Evolutionary conservation across 2,888 invertebrate species (phyloP).

Genomic region (Diplolepis rosae): DNA sequence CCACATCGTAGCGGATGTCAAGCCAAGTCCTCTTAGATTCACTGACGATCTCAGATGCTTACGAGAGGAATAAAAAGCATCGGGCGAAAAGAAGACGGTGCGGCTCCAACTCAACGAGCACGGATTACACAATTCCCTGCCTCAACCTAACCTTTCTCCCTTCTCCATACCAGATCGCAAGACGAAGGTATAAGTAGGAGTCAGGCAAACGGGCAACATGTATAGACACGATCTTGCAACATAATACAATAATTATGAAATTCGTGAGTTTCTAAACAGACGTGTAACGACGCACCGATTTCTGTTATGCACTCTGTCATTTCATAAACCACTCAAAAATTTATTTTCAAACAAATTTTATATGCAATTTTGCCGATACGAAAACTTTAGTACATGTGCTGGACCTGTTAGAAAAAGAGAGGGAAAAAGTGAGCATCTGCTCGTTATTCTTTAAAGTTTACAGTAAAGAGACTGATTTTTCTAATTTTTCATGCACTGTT

Average conservation of each 20-base stretch:
- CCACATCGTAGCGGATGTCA: constrained; percentile 10
- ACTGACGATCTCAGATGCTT: constrained; percentile 22
- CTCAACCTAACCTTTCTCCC: constrained; percentile 70
- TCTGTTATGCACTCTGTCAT: constrained; percentile 47
- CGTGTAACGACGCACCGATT: constrained; percentile 50
- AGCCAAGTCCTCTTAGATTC: not conserved
- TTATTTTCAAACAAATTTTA: too few relatives aligned
- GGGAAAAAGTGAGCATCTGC: not conserved
- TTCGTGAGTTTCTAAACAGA: constrained; percentile 71
- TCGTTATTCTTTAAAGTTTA: not conserved
- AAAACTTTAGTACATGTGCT: too few relatives aligned
- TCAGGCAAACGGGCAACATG: constrained; percentile 46
- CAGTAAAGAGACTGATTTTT: not conserved
- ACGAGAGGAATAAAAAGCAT: constrained; percentile 48
- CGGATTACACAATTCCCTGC: constrained; percentile 69
- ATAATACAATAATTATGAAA: constrained; percentile 73
- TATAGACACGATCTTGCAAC: constrained; percentile 64
- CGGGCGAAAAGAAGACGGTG: constrained; percentile 47
- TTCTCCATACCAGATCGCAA: constrained; percentile 37
- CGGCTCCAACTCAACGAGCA: constrained; percentile 57
- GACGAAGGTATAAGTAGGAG: constrained; percentile 40
- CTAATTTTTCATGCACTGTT: not conserved
- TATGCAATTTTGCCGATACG: too few relatives aligned
- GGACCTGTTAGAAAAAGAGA: not conserved
- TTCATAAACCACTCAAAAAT: constrained; percentile 23